phyloP scores from a whole-genome alignment of 2,888 invertebrate genomes.

The Parasteatoda lunata region DNA sequence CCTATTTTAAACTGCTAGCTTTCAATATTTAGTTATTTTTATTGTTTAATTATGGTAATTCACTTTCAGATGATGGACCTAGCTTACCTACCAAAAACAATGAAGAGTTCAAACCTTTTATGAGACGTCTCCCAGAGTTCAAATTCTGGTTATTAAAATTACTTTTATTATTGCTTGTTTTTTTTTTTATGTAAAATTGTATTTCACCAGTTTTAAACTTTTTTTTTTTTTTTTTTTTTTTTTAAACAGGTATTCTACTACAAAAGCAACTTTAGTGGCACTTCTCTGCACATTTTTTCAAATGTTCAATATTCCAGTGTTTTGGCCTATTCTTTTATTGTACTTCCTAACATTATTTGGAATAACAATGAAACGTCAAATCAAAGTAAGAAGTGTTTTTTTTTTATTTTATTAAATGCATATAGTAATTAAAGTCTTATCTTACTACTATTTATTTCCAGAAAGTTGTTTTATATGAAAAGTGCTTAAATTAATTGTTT shows the following conservation, averaged over 20 bases:
- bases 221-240: background rate
- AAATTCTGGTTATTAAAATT: constrained; percentile 87
- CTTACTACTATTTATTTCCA: too few species aligned
- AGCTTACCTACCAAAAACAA: constrained; percentile 94
- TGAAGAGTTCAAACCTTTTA: constrained; percentile 99
- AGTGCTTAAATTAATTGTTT: too few species aligned
- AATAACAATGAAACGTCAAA: constrained; percentile 99
- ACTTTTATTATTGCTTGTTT: background rate
- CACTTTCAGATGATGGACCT: constrained; percentile 85
- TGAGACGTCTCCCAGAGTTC: constrained; percentile 96
- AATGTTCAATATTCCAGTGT: constrained; percentile 98
- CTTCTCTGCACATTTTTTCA: constrained; percentile 96
- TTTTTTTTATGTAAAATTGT: background rate
- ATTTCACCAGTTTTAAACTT: background rate
- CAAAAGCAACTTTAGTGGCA: constrained; percentile 93
- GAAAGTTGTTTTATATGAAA: too few species aligned
- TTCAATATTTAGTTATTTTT: too few species aligned
- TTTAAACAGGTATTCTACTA: constrained; percentile 85
- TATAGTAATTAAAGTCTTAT: too few species aligned
- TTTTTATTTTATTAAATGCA: too few species aligned
- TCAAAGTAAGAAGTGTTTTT: constrained; percentile 82
- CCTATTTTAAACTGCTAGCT: too few species aligned
- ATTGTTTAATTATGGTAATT: too few species aligned
- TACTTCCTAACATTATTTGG: constrained; percentile 99
- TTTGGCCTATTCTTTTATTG: constrained; percentile 99